Base-by-base conservation (phyloP, 2,113 vertebrate genomes). In the Balaenoptera acutorostrata region DNA sequence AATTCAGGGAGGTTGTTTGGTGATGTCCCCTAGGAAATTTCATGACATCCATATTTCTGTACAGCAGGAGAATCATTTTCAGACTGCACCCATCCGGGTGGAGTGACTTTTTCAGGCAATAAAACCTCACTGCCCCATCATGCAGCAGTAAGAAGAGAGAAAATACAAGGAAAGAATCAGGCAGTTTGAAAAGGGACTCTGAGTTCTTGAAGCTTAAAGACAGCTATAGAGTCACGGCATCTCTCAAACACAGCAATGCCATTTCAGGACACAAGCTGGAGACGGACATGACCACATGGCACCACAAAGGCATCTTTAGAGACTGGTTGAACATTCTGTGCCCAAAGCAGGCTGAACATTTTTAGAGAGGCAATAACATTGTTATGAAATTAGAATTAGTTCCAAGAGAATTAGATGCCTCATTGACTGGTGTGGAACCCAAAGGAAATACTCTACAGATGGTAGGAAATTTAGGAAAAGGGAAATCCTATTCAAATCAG, bases 361-460 rank as follows among this genome's bases (percentile, higher is more conserved):
- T 95, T 72, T 69, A 80, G 31, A 93, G 21, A 52, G 8, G 55
- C 25, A 88, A 36, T 25, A 55, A 68, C 25, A 29, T 23, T 23
- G 27, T 71, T 72, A 69, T 10, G 21, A 75, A 81, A 95, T 84
- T 20, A 85, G 52, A 81, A 95, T 84, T 20, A 85, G 52, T 46
- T 52, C 41, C 31, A 27, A 57, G 27, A 15, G 44, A 69, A 55
- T 41, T 13, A 27, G 12, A 39, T 52, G 66, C 18, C 52, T 44
- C 59, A 31, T 0, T 66, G 59, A 39, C 29, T 63, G 59, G 36
- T 75, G 46, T 29, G 41, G 55, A 57, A 88, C 14, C n/a, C 49
- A 81, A 59, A 95, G 46, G 46, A 55, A 82, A 78, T 41, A 36
- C 3, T 63, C n/a, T 33, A 18, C 36, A 72, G 78, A 52, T 55